Conservation (phyloP, 2,888 invertebrate species). For the Ormyrus pomaceus region DNA sequence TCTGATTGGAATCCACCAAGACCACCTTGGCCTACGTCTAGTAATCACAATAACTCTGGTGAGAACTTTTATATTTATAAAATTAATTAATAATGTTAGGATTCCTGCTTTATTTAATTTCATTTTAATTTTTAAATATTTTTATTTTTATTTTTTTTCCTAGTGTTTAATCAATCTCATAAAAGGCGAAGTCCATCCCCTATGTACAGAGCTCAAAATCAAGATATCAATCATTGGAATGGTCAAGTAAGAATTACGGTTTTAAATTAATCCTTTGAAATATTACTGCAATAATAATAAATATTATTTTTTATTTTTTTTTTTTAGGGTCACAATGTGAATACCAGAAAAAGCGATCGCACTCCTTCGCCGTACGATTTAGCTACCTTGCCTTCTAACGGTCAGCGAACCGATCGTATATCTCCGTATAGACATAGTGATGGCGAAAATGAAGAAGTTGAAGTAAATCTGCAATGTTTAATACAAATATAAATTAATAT, state of each 20-base stretch:
- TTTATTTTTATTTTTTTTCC: constrained; percentile 42
- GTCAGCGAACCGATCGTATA: constrained; percentile 64
- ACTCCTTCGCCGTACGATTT: constrained; percentile 73
- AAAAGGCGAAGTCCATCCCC: constrained; percentile 72
- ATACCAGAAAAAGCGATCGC: constrained; percentile 64
- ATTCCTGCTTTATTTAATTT: background rate
- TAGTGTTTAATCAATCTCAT: constrained; percentile 64
- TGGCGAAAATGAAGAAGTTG: constrained; percentile 72
- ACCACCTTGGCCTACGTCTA: constrained; percentile 61
- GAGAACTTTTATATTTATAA: constrained; percentile 1
- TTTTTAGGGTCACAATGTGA: constrained; percentile 61
- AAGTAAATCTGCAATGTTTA: constrained; percentile 57
- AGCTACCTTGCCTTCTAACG: constrained; percentile 60
- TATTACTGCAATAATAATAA: background rate
- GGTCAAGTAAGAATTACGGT: constrained; percentile 62
- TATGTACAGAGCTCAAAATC: constrained; percentile 64
- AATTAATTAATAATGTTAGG: no score
- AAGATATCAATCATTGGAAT: constrained; percentile 68
- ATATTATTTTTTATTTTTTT: constrained; percentile 28
- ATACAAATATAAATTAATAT: background rate
- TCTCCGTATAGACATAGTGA: constrained; percentile 66
- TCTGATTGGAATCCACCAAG: constrained; percentile 64
- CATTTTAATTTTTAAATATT: constrained; percentile 17
- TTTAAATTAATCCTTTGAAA: no score
- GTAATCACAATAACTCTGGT: constrained; percentile 61